Evolutionary conservation across 2,797 vertebrate genomes (phyloP), one percentile per base, ranked within the genome.

Genomic region (Phataginus tetradactyla): DNA sequence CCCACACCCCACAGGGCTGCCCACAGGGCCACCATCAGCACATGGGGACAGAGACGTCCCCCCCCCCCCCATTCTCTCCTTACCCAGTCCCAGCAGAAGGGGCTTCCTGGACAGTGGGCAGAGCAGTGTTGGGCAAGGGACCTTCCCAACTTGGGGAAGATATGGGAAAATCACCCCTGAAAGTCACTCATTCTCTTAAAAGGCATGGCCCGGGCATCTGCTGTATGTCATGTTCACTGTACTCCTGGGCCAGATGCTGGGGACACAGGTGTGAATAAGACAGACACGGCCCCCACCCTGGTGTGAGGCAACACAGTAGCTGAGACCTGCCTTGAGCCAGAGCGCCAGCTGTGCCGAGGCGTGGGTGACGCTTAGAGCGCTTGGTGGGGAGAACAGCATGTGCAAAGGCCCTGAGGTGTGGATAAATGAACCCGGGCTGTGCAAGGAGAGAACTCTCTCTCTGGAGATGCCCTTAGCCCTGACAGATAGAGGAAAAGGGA

Each of bases 311-410:
- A n/a, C 69, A 12, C 68, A 18, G 4, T 14, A 57, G 20, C 7
- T 64, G 25, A 45, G 77, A 57, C 32, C 61, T 5, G 5, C 8
- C 6, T 39, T 15, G 69, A 34, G 27, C 5, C 25, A 21, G 27
- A 11, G 37, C 39, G 10, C 42, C 1, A 0, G 32, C 7, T 2
- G 0, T 0, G 0, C 10, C 15, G 45, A 57, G 84, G 34, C 21
- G 45, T 7, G 27, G 8, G 18, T 13, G 29, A n/a, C 1, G 34
- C 25, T 7, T 25, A 53, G 34, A 75, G 74, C 13, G n/a, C 51
- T 18, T 0, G 42, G 29, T 2, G 32, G 68, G 6, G 15, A 32
- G 39, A 37, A 53, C 0, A 0, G 87, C 17, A 7, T 3, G 64
- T n/a, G 42, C 45, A 64, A 94, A 81, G 68, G 83, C 59, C 87